Conservation (phyloP, 1,140 invertebrate genomes). For the Drosophila pectinifera region DNA sequence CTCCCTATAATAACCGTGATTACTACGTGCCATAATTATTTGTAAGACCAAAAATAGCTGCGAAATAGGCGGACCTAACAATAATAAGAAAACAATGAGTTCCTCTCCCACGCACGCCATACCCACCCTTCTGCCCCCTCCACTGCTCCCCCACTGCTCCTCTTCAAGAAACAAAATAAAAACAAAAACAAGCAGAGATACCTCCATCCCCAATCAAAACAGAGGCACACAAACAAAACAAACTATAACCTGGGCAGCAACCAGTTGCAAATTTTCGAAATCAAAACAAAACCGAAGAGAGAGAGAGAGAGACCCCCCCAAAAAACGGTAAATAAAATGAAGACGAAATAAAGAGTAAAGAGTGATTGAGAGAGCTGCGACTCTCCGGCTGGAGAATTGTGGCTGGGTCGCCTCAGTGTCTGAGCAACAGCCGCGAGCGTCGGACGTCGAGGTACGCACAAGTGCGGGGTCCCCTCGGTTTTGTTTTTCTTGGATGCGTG, state of each 20-base stretch:
- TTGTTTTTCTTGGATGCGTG: constrained; percentile 43
- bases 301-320: background rate
- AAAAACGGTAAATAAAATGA: constrained; percentile 11
- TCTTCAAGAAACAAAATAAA: constrained; percentile 15
- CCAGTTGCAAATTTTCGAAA: constrained; percentile 68
- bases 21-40: background rate
- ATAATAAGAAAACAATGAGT: constrained; percentile 28
- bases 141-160: background rate
- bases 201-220: constrained; percentile 18
- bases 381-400: constrained; percentile 45
- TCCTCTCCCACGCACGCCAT: constrained; percentile 23
- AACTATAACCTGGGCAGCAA: constrained; percentile 43
- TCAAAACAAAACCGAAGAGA: constrained; percentile 70
- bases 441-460: constrained; percentile 39
- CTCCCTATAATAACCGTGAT: background rate
- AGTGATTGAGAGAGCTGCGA: constrained; percentile 11
- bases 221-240: constrained; percentile 33
- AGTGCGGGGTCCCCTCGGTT: constrained; percentile 8
- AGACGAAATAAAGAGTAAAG: background rate
- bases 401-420: constrained; percentile 63
- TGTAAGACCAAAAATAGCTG: background rate
- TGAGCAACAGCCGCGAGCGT: constrained; percentile 64
- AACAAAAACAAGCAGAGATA: constrained; percentile 38
- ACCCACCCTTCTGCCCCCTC: too few relatives aligned
- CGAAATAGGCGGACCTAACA: constrained; percentile 14